A percentile compares a stretch with the other conserved stretches of the same genome.
Conservation (phyloP, 2,113 vertebrate species). For the Anguilla rostrata region DNA sequence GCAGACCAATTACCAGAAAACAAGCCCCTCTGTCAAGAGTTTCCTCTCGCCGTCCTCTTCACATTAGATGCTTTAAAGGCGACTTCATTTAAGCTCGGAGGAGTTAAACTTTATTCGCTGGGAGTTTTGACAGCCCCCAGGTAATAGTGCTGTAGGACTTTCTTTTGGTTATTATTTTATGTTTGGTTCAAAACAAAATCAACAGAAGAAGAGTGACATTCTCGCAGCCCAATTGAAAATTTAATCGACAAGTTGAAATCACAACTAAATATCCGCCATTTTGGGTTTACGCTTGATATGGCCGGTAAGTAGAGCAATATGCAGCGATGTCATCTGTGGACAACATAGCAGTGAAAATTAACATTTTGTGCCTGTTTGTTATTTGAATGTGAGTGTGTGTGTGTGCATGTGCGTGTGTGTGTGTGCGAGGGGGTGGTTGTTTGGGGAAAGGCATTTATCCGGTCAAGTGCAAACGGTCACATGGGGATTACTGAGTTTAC, state of each 20-base stretch:
- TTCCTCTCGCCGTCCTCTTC: slow-evolving; percentile 44
- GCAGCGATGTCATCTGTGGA: background rate
- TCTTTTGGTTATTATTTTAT: slow-evolving; percentile 67
- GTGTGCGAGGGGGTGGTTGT: too few relatives aligned
- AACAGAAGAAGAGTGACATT: background rate
- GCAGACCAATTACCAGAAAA: slow-evolving; percentile 75
- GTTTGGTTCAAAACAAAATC: slow-evolving; percentile 59
- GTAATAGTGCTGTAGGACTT: slow-evolving; percentile 68
- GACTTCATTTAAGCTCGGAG: slow-evolving; percentile 58
- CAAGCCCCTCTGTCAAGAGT: slow-evolving; percentile 67
- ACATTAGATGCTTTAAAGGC: slow-evolving; percentile 62
- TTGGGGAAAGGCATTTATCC: too few relatives aligned
- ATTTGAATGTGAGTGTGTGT: too few relatives aligned
- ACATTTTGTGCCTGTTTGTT: background rate
- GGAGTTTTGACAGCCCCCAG: slow-evolving; percentile 69
- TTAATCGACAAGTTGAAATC: background rate
- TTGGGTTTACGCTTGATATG: background rate
- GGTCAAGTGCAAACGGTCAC: too few relatives aligned
- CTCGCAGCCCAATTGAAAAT: background rate
- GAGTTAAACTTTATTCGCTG: too few relatives aligned
- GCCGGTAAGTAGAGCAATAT: background rate
- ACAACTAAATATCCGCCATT: background rate
- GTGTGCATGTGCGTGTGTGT: too few relatives aligned
- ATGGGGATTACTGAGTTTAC: too few relatives aligned
- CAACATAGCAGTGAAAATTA: background rate